A percentile compares a stretch with the other conserved stretches of the same genome.
These are phyloP conservation scores for Hypena proboscidalis DNA, from an alignment of 2,888 invertebrate species.

Conservation along the genomic window DNA sequence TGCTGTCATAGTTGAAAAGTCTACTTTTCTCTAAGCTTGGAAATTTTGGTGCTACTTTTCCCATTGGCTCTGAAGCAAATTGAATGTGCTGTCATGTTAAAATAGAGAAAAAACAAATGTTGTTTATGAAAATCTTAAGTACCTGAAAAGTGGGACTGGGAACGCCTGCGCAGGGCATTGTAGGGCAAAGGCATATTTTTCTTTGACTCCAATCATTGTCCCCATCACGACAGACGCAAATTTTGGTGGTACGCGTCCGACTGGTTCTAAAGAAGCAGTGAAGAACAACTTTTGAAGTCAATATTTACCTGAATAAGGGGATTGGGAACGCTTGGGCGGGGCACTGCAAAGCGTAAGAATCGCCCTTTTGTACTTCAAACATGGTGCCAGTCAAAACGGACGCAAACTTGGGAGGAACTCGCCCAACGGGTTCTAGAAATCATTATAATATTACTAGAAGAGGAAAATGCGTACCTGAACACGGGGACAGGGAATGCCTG, in stretches of 20 bases:
- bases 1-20: conserved; percentile 69
- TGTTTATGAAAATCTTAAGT: conserved; percentile 41
- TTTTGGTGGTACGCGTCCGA: conserved; percentile 88
- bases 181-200: conserved; percentile 79
- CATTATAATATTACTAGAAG: conserved; percentile 46
- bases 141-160: conserved; percentile 87
- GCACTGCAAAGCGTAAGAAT: conserved; percentile 82
- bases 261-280: conserved; percentile 84
- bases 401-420: conserved; percentile 85
- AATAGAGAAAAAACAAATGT: conserved; percentile 1
- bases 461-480: conserved; percentile 72
- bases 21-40: conserved; percentile 75
- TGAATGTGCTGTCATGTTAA: conserved; percentile 9
- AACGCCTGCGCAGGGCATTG: conserved; percentile 89
- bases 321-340: conserved; percentile 89
- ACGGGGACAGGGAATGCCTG: conserved; percentile 86
- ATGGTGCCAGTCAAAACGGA: conserved; percentile 79
- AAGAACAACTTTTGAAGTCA: conserved; percentile 35
- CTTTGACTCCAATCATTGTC: conserved; percentile 83
- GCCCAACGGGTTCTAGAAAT: conserved; percentile 72
- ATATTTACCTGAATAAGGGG: conserved; percentile 82
- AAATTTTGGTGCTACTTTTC: conserved; percentile 89
- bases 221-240: conserved; percentile 87
- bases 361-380: conserved; percentile 82
- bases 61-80: conserved; percentile 82